phyloP scores from a whole-genome alignment of 2,888 invertebrate species.

The Parasteatoda lunata region DNA sequence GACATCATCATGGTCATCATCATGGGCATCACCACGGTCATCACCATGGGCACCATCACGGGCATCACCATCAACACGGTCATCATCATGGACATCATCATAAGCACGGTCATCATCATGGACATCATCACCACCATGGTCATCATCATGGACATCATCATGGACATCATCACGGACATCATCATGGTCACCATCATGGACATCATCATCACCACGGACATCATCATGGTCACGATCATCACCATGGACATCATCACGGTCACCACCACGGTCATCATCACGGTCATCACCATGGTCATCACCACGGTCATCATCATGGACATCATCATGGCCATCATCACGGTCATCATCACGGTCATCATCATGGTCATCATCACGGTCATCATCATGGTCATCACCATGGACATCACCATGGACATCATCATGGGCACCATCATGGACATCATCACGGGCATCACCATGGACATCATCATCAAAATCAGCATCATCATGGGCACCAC shows the following conservation, averaged over 20 bases:
- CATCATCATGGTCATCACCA: neutral
- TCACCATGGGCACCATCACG: neutral
- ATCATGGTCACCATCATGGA: neutral
- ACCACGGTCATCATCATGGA: neutral
- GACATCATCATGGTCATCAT: neutral
- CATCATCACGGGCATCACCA: neutral
- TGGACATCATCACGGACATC: neutral
- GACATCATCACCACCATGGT: neutral
- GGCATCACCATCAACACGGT: neutral
- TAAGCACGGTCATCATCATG: neutral
- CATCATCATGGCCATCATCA: neutral
- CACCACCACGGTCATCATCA: neutral
- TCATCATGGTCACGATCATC: neutral
- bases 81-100: neutral
- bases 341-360: neutral
- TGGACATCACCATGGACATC: neutral
- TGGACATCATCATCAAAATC: neutral
- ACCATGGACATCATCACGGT: neutral
- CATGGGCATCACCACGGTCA: neutral
- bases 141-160: neutral
- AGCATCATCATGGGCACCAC: neutral
- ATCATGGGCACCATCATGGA: neutral
- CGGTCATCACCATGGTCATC: neutral
- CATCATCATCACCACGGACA: neutral
- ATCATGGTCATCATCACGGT: neutral